phyloP scores from a whole-genome alignment of 1,140 invertebrate genomes.

The Camponotus vicinus region DNA sequence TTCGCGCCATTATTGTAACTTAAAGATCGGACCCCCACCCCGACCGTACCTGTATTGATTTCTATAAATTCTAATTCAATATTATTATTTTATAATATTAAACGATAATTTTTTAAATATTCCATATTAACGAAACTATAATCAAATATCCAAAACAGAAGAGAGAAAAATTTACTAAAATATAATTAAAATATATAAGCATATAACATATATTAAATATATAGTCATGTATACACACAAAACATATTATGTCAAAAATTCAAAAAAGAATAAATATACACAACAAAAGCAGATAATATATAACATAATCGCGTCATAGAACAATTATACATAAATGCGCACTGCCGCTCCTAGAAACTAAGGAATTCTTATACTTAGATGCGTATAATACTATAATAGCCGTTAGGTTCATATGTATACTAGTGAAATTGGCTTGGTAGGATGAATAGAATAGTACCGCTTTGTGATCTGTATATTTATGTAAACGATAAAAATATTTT shows the following conservation, averaged over 20 bases:
- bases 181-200: constrained; percentile 38
- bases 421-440: constrained; percentile 59
- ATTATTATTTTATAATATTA: background rate
- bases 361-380: constrained; percentile 40
- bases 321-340: constrained; percentile 27
- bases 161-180: constrained; percentile 19
- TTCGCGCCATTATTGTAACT: constrained; percentile 61
- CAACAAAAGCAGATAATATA: constrained; percentile 30
- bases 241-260: constrained; percentile 22
- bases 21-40: constrained; percentile 66
- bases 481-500: constrained; percentile 69
- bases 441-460: constrained; percentile 54
- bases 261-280: constrained; percentile 49
- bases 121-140: background rate
- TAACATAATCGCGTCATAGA: constrained; percentile 17
- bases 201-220: background rate
- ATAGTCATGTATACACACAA: background rate
- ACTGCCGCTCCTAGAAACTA: constrained; percentile 30
- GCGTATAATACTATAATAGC: constrained; percentile 52
- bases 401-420: constrained; percentile 49
- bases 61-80: constrained; percentile 50
- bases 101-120: constrained; percentile 24
- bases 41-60: constrained; percentile 23
- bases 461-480: constrained; percentile 55
- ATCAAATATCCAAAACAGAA: background rate